These are phyloP conservation scores for Heliothis subflexa DNA, from an alignment of 1,140 invertebrate species.

Conservation along the genomic window DNA sequence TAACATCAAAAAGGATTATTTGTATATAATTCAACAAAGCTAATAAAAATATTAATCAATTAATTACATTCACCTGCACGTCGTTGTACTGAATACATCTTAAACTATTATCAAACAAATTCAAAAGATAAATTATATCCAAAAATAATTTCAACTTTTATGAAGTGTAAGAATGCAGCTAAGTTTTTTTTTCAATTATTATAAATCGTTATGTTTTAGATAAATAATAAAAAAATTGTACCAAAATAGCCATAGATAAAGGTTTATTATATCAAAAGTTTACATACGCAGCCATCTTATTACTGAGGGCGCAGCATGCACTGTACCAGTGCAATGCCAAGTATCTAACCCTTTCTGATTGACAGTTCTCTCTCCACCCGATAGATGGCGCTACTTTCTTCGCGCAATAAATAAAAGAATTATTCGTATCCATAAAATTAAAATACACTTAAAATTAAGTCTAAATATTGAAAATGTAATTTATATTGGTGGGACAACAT, in stretches of 20 bases:
- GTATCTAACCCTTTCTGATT: conserved; percentile 42
- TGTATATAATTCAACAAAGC: too few relatives aligned
- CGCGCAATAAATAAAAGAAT: neutral
- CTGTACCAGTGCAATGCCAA: conserved; percentile 53
- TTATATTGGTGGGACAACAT: too few relatives aligned
- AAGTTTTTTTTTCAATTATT: neutral
- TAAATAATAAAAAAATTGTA: too few relatives aligned
- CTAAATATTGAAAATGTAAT: neutral
- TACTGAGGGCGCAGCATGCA: conserved; percentile 56
- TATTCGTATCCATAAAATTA: neutral
- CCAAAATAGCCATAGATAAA: neutral
- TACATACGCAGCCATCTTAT: neutral
- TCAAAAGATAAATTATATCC: too few relatives aligned
- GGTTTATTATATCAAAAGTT: neutral
- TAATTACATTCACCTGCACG: neutral
- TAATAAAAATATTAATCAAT: neutral
- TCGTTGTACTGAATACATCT: neutral
- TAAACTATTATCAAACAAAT: too few relatives aligned
- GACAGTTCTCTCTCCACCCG: conserved; percentile 56
- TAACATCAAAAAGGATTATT: too few relatives aligned
- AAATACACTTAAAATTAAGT: neutral
- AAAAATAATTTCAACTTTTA: too few relatives aligned
- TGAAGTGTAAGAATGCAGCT: too few relatives aligned
- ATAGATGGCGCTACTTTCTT: conserved; percentile 66
- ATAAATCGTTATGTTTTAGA: neutral